phyloP scores from a whole-genome alignment of 2,888 invertebrate species.

The Andricus quercusramuli region DNA sequence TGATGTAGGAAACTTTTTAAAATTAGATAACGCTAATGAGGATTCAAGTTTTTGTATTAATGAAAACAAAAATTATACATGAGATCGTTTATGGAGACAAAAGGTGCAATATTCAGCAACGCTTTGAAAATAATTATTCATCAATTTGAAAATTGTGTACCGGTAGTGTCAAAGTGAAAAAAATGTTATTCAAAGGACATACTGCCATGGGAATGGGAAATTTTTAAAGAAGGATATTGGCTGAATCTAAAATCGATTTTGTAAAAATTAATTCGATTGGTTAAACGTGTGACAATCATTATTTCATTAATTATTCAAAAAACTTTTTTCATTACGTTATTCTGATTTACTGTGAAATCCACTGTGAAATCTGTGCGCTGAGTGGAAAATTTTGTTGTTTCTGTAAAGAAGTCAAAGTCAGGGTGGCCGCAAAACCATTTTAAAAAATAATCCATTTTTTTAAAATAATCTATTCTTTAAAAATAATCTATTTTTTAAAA shows the following conservation, averaged over 20 bases:
- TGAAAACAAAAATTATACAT: slow-evolving; percentile 18
- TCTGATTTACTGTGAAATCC: neutral
- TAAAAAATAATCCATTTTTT: too few species aligned
- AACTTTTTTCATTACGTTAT: neutral
- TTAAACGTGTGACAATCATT: slow-evolving; percentile 6
- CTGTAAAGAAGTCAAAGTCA: too few species aligned
- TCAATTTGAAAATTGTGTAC: slow-evolving; percentile 11
- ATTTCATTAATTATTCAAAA: neutral
- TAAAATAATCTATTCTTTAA: too few species aligned
- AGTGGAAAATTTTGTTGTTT: too few species aligned
- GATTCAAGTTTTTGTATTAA: neutral
- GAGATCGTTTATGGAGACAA: slow-evolving; percentile 38
- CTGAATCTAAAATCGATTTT: neutral
- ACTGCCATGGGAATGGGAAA: neutral
- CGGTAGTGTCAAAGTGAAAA: neutral
- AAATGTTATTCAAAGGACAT: slow-evolving; percentile 7
- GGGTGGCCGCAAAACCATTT: too few species aligned
- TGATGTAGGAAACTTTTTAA: neutral
- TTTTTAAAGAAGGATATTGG: neutral
- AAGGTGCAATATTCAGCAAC: slow-evolving; percentile 39
- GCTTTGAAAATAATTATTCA: slow-evolving; percentile 25
- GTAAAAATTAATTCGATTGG: neutral
- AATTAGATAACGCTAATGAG: neutral
- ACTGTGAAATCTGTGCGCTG: too few species aligned
- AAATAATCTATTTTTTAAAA: too few species aligned